phyloP scores from a whole-genome alignment of 1,140 invertebrate genomes.

The Drosophila parvula region DNA sequence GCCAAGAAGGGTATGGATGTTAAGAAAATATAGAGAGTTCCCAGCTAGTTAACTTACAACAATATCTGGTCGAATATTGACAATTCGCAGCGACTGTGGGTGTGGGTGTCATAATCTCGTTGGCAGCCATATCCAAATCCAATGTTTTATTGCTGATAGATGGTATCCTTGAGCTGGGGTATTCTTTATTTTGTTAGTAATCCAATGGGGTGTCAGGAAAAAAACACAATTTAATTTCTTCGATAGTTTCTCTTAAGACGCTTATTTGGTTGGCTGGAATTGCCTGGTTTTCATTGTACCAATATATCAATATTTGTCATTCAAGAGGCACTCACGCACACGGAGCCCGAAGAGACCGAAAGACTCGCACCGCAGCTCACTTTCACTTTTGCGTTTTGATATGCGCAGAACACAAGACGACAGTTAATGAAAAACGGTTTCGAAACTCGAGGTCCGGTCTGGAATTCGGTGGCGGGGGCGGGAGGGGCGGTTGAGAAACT shows the following conservation, averaged over 20 bases:
- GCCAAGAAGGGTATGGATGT: background rate
- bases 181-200: constrained; percentile 32
- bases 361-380: constrained; percentile 37
- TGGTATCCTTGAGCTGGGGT: constrained; percentile 48
- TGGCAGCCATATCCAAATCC: constrained; percentile 78
- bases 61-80: constrained; percentile 82
- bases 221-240: constrained; percentile 22
- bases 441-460: constrained; percentile 26
- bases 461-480: background rate
- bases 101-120: constrained; percentile 82
- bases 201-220: constrained; percentile 51
- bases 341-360: constrained; percentile 39
- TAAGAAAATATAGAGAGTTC: too few relatives aligned
- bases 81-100: constrained; percentile 82
- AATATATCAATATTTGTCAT: constrained; percentile 61
- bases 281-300: constrained; percentile 70
- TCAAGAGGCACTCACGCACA: constrained; percentile 75
- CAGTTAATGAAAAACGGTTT: constrained; percentile 38
- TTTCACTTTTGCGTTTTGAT: constrained; percentile 77
- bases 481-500: constrained; percentile 4
- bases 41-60: constrained; percentile 68
- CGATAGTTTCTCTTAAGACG: constrained; percentile 64
- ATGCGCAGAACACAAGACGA: constrained; percentile 72
- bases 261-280: constrained; percentile 47
- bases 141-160: constrained; percentile 12